A percentile compares a stretch with the other conserved stretches of the same genome.
Evolutionary conservation across 2,113 vertebrate genomes (phyloP).

Genomic region (Mormyrus lacerda): DNA sequence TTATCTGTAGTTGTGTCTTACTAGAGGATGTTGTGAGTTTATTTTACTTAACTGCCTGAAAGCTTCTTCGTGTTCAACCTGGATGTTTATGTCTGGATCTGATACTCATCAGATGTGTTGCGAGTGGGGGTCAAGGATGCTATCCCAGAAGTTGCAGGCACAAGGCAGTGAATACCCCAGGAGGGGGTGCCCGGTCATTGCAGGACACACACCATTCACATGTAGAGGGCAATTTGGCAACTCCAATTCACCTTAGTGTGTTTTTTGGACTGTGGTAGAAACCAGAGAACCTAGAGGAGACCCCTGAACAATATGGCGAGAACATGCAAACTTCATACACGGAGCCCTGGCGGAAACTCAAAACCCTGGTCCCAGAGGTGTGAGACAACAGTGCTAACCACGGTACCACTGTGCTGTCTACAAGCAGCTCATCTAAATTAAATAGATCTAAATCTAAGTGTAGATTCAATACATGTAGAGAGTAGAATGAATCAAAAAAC

Average conservation of each 20-base stretch:
- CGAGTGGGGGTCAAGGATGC: not conserved
- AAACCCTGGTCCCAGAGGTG: not conserved
- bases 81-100: not conserved
- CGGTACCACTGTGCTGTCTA: not conserved
- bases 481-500: not conserved
- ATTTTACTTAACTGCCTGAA: not conserved
- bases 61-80: no score
- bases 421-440: not conserved
- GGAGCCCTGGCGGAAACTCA: not conserved
- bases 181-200: not conserved
- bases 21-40: not conserved
- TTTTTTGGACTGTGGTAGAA: not conserved
- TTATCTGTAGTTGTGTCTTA: not conserved
- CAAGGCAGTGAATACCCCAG: not conserved
- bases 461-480: not conserved
- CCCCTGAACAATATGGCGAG: not conserved
- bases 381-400: not conserved
- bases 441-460: not conserved
- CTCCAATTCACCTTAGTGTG: not conserved
- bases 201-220: not conserved
- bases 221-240: not conserved
- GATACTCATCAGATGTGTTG: not conserved
- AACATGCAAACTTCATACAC: not conserved
- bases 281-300: not conserved
- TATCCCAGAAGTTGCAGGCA: not conserved